A percentile compares a stretch with the other conserved stretches of the same genome.
Conservation (phyloP, 2,113 vertebrate species). For the Datnioides undecimradiatus region DNA sequence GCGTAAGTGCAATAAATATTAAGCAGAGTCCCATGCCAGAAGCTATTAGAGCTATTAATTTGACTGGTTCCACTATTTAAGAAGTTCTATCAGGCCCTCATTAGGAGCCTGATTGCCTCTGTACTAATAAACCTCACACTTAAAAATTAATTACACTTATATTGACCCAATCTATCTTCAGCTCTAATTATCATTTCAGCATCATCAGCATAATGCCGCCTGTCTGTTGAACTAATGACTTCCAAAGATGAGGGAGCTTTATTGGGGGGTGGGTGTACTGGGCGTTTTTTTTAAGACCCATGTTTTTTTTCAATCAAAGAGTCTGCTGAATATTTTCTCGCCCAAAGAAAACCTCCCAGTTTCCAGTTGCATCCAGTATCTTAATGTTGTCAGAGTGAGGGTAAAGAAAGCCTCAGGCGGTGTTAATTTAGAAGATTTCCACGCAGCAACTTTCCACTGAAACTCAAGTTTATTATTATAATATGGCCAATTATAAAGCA, state of each 20-base stretch:
- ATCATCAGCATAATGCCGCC: slow-evolving; percentile 69
- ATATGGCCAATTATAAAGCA: neutral
- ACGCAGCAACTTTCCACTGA: neutral
- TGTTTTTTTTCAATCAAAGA: neutral
- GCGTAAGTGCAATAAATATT: slow-evolving; percentile 63
- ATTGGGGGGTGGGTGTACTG: neutral
- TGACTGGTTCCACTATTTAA: slow-evolving; percentile 66
- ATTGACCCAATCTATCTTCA: slow-evolving; percentile 79
- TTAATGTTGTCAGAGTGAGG: neutral
- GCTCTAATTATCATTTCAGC: slow-evolving; percentile 79
- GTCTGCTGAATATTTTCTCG: neutral
- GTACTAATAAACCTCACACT: slow-evolving; percentile 80
- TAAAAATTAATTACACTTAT: slow-evolving; percentile 83
- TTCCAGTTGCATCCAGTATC: neutral
- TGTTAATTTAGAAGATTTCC: neutral
- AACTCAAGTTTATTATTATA: neutral
- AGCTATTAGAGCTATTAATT: slow-evolving; percentile 73
- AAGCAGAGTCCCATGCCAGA: slow-evolving; percentile 53
- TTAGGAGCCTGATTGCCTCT: slow-evolving; percentile 81
- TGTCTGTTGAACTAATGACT: slow-evolving; percentile 67
- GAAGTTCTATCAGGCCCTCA: slow-evolving; percentile 73
- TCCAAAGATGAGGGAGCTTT: slow-evolving; percentile 44
- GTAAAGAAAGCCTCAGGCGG: neutral
- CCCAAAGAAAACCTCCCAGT: neutral
- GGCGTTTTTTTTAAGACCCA: neutral